Evolutionary conservation across 2,797 vertebrate species (phyloP).

Genomic region (Sebastes variabilis): DNA sequence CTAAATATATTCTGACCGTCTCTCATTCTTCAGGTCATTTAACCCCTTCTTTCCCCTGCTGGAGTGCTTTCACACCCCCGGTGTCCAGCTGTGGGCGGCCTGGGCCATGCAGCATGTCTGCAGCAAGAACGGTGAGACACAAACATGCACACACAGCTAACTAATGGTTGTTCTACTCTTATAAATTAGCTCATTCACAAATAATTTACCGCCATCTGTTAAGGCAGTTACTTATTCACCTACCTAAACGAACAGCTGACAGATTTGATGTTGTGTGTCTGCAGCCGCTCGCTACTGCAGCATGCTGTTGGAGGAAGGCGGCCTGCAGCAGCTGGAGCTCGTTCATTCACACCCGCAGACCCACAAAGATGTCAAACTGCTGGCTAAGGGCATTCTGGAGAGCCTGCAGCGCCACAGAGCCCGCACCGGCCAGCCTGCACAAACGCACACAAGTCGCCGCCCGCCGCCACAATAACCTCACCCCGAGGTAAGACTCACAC

Average conservation of each 20-base stretch:
- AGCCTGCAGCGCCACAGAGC: constrained; percentile 92
- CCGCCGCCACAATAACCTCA: constrained; percentile 48
- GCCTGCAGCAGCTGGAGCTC: constrained; percentile 90
- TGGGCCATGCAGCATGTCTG: constrained; percentile 99
- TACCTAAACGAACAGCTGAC: not conserved
- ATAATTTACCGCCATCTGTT: not conserved
- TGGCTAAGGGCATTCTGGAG: constrained; percentile 92
- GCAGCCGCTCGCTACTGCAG: constrained; percentile 95
- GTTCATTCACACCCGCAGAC: constrained; percentile 91
- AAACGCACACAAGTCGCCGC: constrained; percentile 30
- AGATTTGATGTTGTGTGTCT: constrained; percentile 12
- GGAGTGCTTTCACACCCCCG: constrained; percentile 95
- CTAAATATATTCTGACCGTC: not conserved
- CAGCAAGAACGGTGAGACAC: constrained; percentile 95
- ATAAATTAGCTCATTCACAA: not conserved
- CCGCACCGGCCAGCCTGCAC: constrained; percentile 86
- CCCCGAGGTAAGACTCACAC: constrained; percentile 36
- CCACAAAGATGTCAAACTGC: constrained; percentile 89
- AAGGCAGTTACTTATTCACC: not conserved
- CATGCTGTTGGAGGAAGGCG: constrained; percentile 98
- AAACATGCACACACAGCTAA: not conserved
- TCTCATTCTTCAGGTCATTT: constrained; percentile 87
- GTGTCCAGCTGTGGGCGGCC: constrained; percentile 98
- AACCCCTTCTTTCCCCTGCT: constrained; percentile 97
- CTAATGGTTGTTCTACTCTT: not conserved